Evolutionary conservation across 2,113 vertebrate species (phyloP).

Genomic region (Dasypus novemcinctus): DNA sequence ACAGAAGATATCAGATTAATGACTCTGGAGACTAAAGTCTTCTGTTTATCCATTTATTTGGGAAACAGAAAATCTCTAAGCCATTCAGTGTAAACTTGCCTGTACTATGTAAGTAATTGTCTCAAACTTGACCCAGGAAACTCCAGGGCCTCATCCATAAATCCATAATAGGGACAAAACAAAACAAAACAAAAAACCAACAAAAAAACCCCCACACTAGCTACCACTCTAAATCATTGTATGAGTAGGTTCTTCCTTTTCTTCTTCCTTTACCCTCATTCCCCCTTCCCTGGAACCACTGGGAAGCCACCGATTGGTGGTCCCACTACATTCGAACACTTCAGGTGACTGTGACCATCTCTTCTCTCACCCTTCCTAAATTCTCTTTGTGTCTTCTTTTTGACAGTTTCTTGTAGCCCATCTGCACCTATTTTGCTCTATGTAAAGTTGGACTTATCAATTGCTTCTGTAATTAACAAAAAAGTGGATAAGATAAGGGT

Average conservation of each 20-base stretch:
- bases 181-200: background rate
- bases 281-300: background rate
- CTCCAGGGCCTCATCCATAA: background rate
- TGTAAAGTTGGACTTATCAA: background rate
- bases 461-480: background rate
- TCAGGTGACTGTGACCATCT: background rate
- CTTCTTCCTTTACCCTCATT: background rate
- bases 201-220: background rate
- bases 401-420: background rate
- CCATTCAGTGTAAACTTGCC: constrained; percentile 49
- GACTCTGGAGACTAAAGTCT: constrained; percentile 66
- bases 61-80: constrained; percentile 61
- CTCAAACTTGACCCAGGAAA: constrained; percentile 31
- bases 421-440: background rate
- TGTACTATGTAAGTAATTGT: constrained; percentile 38
- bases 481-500: background rate
- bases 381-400: background rate
- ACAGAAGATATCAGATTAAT: constrained; percentile 67
- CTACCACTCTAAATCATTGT: background rate
- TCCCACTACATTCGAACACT: background rate
- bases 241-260: background rate
- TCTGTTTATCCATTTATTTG: constrained; percentile 75
- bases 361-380: background rate
- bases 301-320: background rate
- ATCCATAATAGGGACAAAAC: background rate